A percentile compares a stretch with the other conserved stretches of the same genome.
phyloP scores from a whole-genome alignment of 2,797 vertebrate species.

The Pitangus sulphuratus region DNA sequence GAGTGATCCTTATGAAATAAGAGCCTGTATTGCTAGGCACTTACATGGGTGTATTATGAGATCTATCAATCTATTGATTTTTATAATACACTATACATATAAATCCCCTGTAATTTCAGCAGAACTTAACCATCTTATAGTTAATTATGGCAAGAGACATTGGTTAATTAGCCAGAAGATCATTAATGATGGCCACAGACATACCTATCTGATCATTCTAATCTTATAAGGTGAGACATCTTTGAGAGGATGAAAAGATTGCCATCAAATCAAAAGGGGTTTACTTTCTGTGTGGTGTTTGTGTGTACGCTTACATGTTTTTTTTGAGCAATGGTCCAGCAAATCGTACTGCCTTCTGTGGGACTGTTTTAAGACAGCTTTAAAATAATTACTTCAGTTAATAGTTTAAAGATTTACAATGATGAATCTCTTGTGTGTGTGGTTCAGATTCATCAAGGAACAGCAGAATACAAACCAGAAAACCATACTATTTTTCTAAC shows the following conservation, averaged over 20 bases:
- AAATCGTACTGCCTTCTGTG: background rate
- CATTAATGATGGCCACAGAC: background rate
- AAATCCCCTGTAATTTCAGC: background rate
- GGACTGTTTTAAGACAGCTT: background rate
- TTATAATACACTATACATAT: background rate
- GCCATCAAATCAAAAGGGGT: background rate
- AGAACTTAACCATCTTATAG: background rate
- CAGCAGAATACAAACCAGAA: background rate
- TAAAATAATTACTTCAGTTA: background rate
- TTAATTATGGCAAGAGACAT: background rate
- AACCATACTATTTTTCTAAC: background rate
- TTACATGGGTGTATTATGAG: background rate
- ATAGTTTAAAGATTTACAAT: background rate
- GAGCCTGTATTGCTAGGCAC: background rate
- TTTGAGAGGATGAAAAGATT: background rate
- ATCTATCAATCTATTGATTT: background rate
- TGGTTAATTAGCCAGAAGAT: background rate
- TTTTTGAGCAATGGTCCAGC: background rate
- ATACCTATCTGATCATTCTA: background rate
- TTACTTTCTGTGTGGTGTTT: background rate
- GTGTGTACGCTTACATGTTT: background rate
- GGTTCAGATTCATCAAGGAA: background rate
- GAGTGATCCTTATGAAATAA: background rate
- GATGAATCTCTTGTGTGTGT: background rate
- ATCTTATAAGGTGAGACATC: background rate